Conservation (phyloP, 2,797 vertebrate species). For the Chiroxiphia lanceolata region DNA sequence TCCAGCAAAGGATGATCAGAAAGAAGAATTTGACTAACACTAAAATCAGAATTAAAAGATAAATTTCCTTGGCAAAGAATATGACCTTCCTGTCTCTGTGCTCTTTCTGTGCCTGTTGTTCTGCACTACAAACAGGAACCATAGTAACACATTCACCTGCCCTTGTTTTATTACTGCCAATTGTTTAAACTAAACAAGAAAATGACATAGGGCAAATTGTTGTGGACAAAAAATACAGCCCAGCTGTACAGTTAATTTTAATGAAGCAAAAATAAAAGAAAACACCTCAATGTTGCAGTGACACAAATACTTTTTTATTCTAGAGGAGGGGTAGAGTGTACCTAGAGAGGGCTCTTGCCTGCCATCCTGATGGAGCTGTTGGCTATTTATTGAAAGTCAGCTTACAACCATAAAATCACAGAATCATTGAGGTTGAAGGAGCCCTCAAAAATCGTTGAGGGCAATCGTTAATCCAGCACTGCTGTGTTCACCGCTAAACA, state of each 20-base stretch:
- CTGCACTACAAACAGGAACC: constrained; percentile 60
- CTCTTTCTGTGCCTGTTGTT: constrained; percentile 1
- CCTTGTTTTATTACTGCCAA: constrained; percentile 39
- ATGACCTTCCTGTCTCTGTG: neutral
- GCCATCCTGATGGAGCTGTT: neutral
- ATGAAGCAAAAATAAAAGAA: neutral
- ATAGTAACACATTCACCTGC: constrained; percentile 69
- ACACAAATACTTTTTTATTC: neutral
- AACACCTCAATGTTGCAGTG: neutral
- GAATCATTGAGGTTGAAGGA: neutral
- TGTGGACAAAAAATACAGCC: constrained; percentile 6
- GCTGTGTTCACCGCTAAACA: neutral
- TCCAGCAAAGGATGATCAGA: neutral
- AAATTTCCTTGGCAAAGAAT: neutral
- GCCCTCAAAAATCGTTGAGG: neutral
- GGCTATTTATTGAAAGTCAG: neutral
- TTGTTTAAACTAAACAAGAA: constrained; percentile 72
- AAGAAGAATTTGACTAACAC: neutral
- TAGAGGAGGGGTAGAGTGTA: neutral
- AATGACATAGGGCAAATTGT: constrained; percentile 8
- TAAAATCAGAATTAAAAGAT: neutral
- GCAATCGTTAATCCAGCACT: neutral
- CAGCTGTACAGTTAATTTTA: constrained; percentile 36
- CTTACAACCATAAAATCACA: neutral
- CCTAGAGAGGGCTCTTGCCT: neutral